Percentiles rank a stretch among this genome's conserved stretches.
Conservation (phyloP, 2,888 invertebrate species). For the Deilephila porcellus region DNA sequence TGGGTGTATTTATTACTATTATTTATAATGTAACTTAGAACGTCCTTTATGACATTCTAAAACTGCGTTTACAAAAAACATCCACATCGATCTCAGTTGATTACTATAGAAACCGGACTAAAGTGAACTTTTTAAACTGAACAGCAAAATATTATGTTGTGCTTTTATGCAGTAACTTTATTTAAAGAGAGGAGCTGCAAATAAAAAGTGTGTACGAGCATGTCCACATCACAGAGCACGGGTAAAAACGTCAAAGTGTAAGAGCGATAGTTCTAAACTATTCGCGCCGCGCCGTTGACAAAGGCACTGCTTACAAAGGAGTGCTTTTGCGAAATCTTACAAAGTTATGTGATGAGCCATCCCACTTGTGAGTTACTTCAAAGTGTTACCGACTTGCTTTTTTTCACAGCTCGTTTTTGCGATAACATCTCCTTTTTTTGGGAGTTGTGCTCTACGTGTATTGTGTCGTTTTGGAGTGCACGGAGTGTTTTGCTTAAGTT, state of each 20-base stretch:
- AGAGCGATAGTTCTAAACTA: conserved; percentile 53
- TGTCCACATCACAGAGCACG: neutral
- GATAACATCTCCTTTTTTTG: conserved; percentile 11
- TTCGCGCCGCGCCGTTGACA: conserved; percentile 49
- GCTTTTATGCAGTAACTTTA: too few relatives aligned
- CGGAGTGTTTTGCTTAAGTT: too few relatives aligned
- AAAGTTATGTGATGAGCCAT: conserved; percentile 59
- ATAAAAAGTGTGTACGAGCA: neutral
- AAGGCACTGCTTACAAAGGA: conserved; percentile 57
- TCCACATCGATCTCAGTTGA: too few relatives aligned
- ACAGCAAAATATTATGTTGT: too few relatives aligned
- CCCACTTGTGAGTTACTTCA: conserved; percentile 50
- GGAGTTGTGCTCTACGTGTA: too few relatives aligned
- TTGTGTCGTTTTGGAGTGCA: too few relatives aligned
- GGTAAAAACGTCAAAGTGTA: conserved; percentile 14
- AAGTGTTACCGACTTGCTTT: conserved; percentile 39
- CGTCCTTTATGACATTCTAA: too few relatives aligned
- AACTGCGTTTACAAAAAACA: neutral
- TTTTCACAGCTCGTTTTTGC: conserved; percentile 22
- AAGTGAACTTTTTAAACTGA: too few relatives aligned
- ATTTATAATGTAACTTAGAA: too few relatives aligned
- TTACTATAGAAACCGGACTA: neutral
- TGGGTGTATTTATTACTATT: too few relatives aligned
- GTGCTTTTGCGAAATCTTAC: conserved; percentile 57
- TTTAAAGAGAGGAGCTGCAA: neutral